Percentiles rank a stretch among this genome's conserved stretches.
Evolutionary conservation across 2,113 vertebrate genomes (phyloP).

Genomic region (Abramis brama): DNA sequence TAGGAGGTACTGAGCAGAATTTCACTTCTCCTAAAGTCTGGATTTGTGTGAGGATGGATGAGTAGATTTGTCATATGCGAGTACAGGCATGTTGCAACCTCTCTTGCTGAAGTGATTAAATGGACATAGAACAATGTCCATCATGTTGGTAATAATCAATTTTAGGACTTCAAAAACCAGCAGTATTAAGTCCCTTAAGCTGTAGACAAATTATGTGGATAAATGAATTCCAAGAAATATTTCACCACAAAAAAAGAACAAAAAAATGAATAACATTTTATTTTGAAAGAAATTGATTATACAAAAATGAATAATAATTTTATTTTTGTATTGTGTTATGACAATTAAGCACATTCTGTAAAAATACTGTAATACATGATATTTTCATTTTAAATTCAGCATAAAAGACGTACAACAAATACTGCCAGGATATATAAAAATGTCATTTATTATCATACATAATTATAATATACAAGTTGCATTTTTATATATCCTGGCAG

Average conservation of each 20-base stretch:
- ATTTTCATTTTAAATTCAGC: neutral
- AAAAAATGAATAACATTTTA: too few species aligned
- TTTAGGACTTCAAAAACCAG: conserved; percentile 3
- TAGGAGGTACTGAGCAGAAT: conserved; percentile 19
- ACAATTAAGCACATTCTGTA: neutral
- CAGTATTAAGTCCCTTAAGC: neutral
- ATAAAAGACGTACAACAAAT: neutral
- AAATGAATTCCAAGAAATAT: neutral
- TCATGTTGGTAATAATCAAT: neutral
- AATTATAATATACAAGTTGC: too few species aligned
- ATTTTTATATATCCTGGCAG: neutral
- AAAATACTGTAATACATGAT: neutral
- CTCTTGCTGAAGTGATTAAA: conserved; percentile 24
- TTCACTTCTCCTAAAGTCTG: conserved; percentile 56
- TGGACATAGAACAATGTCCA: neutral
- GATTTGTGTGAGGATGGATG: neutral
- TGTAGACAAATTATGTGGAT: neutral
- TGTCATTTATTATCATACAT: too few species aligned
- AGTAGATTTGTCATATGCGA: conserved; percentile 57
- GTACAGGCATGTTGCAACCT: conserved; percentile 61
- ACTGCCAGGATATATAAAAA: neutral
- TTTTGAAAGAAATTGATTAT: neutral
- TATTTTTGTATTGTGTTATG: neutral
- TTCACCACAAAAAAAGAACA: neutral
- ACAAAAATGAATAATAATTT: neutral